A percentile compares a stretch with the other conserved stretches of the same genome.
Conservation (phyloP, 1,140 invertebrate species). For the Pachyrhynchus sulphureomaculatus region DNA sequence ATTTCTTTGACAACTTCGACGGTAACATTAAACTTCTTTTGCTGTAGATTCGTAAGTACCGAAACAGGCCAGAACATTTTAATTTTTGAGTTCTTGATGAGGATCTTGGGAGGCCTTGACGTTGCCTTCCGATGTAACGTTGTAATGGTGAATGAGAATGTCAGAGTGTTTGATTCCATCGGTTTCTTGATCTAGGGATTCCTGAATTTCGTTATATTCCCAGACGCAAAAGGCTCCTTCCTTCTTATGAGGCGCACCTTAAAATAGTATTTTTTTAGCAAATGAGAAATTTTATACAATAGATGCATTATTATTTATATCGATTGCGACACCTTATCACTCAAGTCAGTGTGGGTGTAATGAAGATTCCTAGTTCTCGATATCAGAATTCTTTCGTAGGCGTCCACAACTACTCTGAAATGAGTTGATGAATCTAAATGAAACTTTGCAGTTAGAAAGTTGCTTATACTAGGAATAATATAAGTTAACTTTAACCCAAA, state of each 20-base stretch:
- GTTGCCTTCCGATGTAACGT: slow-evolving; percentile 77
- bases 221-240: slow-evolving; percentile 97
- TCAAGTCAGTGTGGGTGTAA: too few species aligned
- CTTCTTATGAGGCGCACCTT: slow-evolving; percentile 64
- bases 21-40: slow-evolving; percentile 66
- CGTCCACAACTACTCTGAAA: too few species aligned
- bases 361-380: too few species aligned
- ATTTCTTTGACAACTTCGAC: slow-evolving; percentile 61
- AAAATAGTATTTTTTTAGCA: too few species aligned
- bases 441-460: too few species aligned
- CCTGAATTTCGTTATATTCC: slow-evolving; percentile 75
- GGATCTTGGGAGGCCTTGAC: slow-evolving; percentile 78
- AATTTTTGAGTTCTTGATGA: slow-evolving; percentile 79
- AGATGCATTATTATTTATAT: too few species aligned
- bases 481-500: too few species aligned
- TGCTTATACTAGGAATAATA: too few species aligned
- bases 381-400: too few species aligned
- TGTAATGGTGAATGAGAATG: slow-evolving; percentile 79
- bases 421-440: too few species aligned
- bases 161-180: slow-evolving; percentile 59
- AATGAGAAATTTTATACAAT: too few species aligned
- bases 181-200: slow-evolving; percentile 58
- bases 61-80: slow-evolving; percentile 84
- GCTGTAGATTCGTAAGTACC: slow-evolving; percentile 71
- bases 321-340: too few species aligned